Base-by-base conservation (phyloP, 2,888 invertebrate species). In the Pterobdella sp. region DNA sequence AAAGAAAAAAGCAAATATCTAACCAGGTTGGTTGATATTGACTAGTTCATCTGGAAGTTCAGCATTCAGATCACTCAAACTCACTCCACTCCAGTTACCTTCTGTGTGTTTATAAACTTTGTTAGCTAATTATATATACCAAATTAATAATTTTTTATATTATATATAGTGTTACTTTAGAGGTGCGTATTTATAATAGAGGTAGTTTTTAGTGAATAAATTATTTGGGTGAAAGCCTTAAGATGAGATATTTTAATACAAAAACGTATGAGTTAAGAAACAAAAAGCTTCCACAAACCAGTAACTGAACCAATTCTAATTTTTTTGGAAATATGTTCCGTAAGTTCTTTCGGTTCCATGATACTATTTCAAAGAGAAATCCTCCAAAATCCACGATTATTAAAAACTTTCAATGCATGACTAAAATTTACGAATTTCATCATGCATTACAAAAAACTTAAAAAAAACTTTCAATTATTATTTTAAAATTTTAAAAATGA, bases 41-140 rank as follows among this genome's bases (percentile, higher is more conserved):
- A 56, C 60, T 56, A 56, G 60, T 22, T 56, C 60, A 56, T 56
- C 60, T 18, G 60, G 60, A 4, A 56, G n/a, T 56, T 56, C 60
- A 56, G 60, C 60, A 56, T 56, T 56, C n/a, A 56, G 26, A 26
- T 56, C 60, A 56, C 60, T 56, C 60, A 56, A 7, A 56, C 14
- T n/a, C 4, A 56, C 60, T 26, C 60, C 7, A 42, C 42, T 18
- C 42, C 42, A 42, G 18, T 42, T 42, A 7, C 10, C 42, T 14
- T 42, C 42, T 42, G 42, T 18, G n/a, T n/a, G n/a, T n/a, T n/a
- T n/a, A 42, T 14, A 42, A 18, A 42, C 18, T 42, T 14, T 42
- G 7, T 14, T 18, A 42, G 18, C 18, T 7, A 42, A 42, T 14
- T 14, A 18, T 42, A 42, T 14, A 42, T 42, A 14, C 18, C 42